Base-by-base conservation (phyloP, 2,888 invertebrate species). In the Liodrosophila aerea region DNA sequence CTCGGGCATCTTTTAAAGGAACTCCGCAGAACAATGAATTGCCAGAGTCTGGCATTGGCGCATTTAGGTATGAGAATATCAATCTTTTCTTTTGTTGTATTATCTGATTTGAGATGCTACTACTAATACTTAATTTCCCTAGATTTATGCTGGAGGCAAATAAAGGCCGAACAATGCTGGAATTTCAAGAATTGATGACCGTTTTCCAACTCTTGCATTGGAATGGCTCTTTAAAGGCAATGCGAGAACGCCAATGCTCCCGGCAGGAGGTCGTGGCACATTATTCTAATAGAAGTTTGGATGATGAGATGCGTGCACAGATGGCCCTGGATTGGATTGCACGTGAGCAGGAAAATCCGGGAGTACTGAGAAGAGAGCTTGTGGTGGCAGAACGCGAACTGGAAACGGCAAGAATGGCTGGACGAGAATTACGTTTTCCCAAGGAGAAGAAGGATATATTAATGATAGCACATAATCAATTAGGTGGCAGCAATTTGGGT, bases 161-260 rank as follows among this genome's bases (percentile, higher is more conserved):
- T 90, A 97, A 96, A 73, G 97, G 97, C 8, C 93, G 97, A 71
- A 97, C 97, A 49, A 97, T 98, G 97, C 92, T 98, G 71, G 97
- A 98, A 90, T 98, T 97, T 91, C 97, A 98, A 90, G 97, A 98
- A 89, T 91, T 98, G 85, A 98, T 98, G 98, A 98, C 97, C n/a
- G 97, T 98, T 43, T 98, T 98, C 91, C 97, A 98, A 91, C 92
- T 98, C 73, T 92, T 98, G 49, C 98, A 98, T 91, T 98, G 98
- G 98, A 98, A 98, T 90, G 98, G 98, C n/a, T 97, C 96, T 73
- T 91, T 98, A 80, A 96, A 97, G 82, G 97, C 97, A 39, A 97
- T 98, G 97, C 92, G 97, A 41, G 97, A 98, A 90, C 92, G 97
- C 39, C 97, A 97, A 89, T 98, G 98, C 90, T 97, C 97, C 63